Percentiles rank a stretch among this genome's conserved stretches.
These are phyloP conservation scores for Leptoteleia sp. DNA, from an alignment of 1,140 invertebrate species.

Conservation along the genomic window DNA sequence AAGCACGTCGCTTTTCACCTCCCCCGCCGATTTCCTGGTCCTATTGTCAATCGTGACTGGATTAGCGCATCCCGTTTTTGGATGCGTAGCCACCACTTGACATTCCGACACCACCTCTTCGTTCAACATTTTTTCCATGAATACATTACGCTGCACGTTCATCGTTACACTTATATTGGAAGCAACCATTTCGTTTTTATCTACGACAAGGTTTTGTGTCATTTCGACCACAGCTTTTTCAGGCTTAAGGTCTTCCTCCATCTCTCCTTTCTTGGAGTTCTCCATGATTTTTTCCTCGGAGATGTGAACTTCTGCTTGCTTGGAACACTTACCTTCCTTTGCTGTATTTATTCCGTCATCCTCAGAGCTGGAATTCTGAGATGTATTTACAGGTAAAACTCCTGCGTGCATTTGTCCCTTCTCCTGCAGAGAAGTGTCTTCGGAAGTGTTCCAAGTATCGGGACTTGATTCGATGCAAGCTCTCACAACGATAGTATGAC, in stretches of 20 bases:
- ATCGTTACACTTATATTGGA: not conserved
- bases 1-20: slow-evolving; percentile 73
- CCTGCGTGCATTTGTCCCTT: slow-evolving; percentile 8
- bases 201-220: not conserved
- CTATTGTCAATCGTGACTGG: not conserved
- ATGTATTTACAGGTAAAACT: slow-evolving; percentile 2
- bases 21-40: slow-evolving; percentile 50
- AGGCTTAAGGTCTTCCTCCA: no score
- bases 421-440: no score
- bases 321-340: no score
- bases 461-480: slow-evolving; percentile 31
- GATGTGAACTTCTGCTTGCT: no score
- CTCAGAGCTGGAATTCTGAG: slow-evolving; percentile 15
- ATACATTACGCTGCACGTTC: slow-evolving; percentile 64
- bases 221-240: not conserved
- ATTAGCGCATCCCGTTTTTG: slow-evolving; percentile 27
- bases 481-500: slow-evolving; percentile 40
- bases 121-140: slow-evolving; percentile 73
- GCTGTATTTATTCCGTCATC: no score
- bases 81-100: slow-evolving; percentile 61
- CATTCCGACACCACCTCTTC: slow-evolving; percentile 52
- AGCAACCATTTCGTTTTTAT: not conserved
- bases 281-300: no score
- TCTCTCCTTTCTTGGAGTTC: no score
- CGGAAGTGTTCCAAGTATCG: not conserved